Percentiles rank a stretch among this genome's conserved stretches.
phyloP scores from a whole-genome alignment of 2,888 invertebrate species.

The Conomelus anceps region DNA sequence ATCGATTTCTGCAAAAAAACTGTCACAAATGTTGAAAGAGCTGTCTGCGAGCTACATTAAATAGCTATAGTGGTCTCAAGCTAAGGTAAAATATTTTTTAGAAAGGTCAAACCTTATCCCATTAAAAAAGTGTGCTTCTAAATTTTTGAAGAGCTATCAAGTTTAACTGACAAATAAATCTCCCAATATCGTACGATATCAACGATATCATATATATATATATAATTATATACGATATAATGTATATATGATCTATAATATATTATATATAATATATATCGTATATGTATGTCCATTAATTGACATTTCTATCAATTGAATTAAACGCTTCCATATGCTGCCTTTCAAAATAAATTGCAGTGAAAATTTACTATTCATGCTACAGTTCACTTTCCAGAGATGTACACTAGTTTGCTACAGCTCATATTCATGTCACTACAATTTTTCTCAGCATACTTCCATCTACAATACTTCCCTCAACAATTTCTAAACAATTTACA shows the following conservation, averaged over 20 bases:
- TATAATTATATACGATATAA: no score
- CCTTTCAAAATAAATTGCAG: no score
- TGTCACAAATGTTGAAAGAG: neutral
- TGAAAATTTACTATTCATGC: no score
- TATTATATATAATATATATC: no score
- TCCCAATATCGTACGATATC: no score
- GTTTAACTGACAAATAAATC: neutral
- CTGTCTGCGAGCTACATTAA: neutral
- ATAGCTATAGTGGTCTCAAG: neutral
- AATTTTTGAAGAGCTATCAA: neutral
- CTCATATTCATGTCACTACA: neutral
- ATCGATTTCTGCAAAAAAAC: neutral
- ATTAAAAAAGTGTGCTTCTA: neutral
- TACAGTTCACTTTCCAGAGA: neutral
- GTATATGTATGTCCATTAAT: no score
- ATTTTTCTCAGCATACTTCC: neutral
- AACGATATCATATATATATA: no score
- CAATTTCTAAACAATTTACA: neutral
- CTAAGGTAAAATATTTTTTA: no score
- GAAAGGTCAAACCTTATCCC: neutral
- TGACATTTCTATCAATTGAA: no score
- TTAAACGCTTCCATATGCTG: no score
- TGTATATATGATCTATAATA: no score
- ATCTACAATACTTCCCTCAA: neutral
- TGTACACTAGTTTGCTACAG: no score